phyloP scores from a whole-genome alignment of 2,113 vertebrate species.

The Rhineura floridana region DNA sequence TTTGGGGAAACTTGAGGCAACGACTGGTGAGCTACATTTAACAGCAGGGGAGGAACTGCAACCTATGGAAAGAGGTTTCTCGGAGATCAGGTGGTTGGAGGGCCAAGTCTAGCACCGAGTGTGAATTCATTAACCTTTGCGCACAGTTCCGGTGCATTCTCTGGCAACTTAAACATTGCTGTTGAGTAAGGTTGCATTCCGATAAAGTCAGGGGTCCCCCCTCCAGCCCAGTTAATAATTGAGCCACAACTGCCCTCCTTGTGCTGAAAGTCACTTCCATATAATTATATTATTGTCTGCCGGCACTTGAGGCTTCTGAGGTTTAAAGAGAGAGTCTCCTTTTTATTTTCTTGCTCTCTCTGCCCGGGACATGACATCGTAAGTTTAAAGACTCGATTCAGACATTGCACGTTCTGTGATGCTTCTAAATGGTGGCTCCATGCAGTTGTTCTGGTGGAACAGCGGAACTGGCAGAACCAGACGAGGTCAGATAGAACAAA shows the following conservation, averaged over 20 bases:
- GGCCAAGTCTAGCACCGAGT: neutral
- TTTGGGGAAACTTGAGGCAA: fast-evolving
- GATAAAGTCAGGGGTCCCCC: constrained; percentile 53
- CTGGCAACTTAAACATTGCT: neutral
- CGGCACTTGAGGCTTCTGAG: fast-evolving
- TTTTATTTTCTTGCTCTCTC: fast-evolving
- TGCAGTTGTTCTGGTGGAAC: neutral
- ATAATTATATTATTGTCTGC: constrained; percentile 39
- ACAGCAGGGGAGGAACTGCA: neutral
- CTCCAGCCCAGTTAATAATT: constrained; percentile 64
- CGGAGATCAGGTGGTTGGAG: neutral
- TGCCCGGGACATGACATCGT: fast-evolving
- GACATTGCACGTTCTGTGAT: neutral
- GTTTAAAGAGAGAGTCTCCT: constrained; percentile 36
- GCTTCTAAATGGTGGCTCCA: neutral
- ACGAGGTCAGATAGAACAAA: neutral
- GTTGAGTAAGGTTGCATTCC: constrained; percentile 44
- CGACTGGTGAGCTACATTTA: fast-evolving
- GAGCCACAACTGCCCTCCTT: constrained; percentile 60
- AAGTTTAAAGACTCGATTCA: fast-evolving
- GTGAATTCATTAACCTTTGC: neutral
- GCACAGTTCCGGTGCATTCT: neutral
- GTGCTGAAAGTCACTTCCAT: constrained; percentile 49
- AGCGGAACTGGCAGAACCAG: neutral
- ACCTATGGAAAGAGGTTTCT: fast-evolving